Base-by-base conservation (phyloP, 2,888 invertebrate genomes). In the Pristionchus arcanus region DNA sequence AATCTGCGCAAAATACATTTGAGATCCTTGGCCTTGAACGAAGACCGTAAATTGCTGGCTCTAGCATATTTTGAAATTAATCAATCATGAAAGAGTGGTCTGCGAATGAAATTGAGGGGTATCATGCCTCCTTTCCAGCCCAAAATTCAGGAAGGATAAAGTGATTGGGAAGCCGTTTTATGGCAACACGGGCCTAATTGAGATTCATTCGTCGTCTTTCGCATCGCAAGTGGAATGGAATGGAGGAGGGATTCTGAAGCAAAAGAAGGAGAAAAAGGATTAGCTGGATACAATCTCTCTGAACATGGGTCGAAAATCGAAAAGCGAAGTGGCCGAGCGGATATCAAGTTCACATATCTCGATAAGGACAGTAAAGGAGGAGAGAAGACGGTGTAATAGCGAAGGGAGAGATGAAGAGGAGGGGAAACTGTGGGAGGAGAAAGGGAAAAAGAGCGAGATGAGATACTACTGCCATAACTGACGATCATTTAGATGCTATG, bases 301-400 rank as follows among this genome's bases (percentile, higher is more conserved):
- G 53, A 49, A 77, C 77, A 42, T 16, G 55, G 21, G 84, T n/a
- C 74, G 49, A 81, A 53, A 81, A 81, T 81, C 81, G 81, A 81
- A 81, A 81, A 42, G 31, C 71, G 77, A 42, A 77, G 77, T 42
- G 16, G 68, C 68, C 74, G 25, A 11, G 34, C 59, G 42, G 87
- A 63, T 59, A 87, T 66, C 55, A 87, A 42, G 55, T 49, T 53
- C 42, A 42, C 66, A 59, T 53, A 87, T 42, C 42, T 87, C 55
- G 55, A 68, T 74, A 63, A 88, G 42, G 87, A 68, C 53, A 74
- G 37, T 37, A 74, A 88, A 88, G 87, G 74, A 49, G 25, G 49
- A 31, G 55, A 74, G 74, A 74, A 88, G 87, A 74, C 37, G 68
- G 53, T 85, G 85, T 85, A 83, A 55, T 83, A 55, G 21, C 55